These are phyloP conservation scores for Cariama cristata DNA, from an alignment of 2,113 vertebrate genomes.

Conservation along the genomic window DNA sequence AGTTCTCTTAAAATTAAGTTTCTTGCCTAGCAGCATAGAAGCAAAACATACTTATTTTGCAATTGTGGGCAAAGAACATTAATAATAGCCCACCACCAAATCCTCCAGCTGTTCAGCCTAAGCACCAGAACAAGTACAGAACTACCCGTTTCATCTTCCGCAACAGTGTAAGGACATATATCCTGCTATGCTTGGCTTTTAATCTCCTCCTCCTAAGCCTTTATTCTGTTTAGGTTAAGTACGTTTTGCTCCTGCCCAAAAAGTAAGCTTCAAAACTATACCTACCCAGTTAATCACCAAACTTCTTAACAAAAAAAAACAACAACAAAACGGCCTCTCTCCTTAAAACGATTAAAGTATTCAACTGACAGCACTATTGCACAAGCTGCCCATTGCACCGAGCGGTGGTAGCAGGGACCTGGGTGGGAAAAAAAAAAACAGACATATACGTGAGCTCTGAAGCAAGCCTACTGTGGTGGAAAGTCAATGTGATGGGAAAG, in stretches of 20 bases:
- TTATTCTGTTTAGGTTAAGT: background rate
- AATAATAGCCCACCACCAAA: background rate
- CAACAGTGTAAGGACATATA: background rate
- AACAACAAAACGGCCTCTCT: background rate
- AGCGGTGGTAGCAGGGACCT: background rate
- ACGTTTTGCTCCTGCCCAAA: background rate
- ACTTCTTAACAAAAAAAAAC: background rate
- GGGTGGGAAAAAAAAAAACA: background rate
- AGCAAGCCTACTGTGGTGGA: background rate
- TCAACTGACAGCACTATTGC: background rate
- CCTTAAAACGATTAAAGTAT: background rate
- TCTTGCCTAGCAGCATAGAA: background rate
- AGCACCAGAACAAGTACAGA: background rate
- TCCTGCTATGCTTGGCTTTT: background rate
- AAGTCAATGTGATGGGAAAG: background rate
- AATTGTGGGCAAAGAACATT: background rate
- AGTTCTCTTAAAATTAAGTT: background rate
- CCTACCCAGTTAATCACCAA: background rate
- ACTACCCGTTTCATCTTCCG: background rate
- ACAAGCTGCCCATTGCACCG: fast-evolving
- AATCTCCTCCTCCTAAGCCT: background rate
- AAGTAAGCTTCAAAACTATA: background rate
- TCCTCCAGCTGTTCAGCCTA: background rate
- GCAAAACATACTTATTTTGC: background rate
- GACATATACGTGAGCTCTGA: background rate